Conservation (phyloP, 2,113 vertebrate species). For the Brachionichthys hirsutus region DNA sequence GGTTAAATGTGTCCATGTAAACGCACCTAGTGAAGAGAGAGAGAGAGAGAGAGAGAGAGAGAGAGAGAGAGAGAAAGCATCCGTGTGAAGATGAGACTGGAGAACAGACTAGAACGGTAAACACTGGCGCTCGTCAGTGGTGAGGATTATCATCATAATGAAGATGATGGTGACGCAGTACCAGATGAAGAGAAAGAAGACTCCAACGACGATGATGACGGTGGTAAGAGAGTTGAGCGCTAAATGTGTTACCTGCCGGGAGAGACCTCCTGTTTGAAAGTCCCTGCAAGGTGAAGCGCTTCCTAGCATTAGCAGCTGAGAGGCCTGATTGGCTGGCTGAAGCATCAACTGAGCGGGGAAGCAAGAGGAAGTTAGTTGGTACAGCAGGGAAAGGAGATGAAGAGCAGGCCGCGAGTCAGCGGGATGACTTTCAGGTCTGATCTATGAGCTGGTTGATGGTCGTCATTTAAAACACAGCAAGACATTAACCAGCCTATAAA, state of each 20-base stretch:
- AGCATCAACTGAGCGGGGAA: slow-evolving; percentile 82
- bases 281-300: slow-evolving; percentile 89
- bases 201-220: neutral
- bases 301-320: slow-evolving; percentile 85
- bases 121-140: neutral
- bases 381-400: slow-evolving; percentile 49
- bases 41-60: too few relatives aligned
- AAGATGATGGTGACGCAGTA: neutral
- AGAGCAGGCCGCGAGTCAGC: neutral
- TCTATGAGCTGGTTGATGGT: too few relatives aligned
- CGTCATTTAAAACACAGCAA: too few relatives aligned
- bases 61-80: too few relatives aligned
- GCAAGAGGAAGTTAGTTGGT: slow-evolving; percentile 65
- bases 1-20: too few relatives aligned
- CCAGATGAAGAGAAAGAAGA: slow-evolving; percentile 2
- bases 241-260: slow-evolving; percentile 81
- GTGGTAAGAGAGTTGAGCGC: neutral
- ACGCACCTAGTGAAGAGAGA: too few relatives aligned
- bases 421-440: neutral
- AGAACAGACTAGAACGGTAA: neutral
- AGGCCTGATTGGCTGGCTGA: slow-evolving; percentile 81
- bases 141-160: neutral
- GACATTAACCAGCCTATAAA: too few relatives aligned
- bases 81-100: too few relatives aligned
- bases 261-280: slow-evolving; percentile 89